Evolutionary conservation across 1,140 invertebrate genomes (phyloP).

Genomic region (Lepidurus arcticus): DNA sequence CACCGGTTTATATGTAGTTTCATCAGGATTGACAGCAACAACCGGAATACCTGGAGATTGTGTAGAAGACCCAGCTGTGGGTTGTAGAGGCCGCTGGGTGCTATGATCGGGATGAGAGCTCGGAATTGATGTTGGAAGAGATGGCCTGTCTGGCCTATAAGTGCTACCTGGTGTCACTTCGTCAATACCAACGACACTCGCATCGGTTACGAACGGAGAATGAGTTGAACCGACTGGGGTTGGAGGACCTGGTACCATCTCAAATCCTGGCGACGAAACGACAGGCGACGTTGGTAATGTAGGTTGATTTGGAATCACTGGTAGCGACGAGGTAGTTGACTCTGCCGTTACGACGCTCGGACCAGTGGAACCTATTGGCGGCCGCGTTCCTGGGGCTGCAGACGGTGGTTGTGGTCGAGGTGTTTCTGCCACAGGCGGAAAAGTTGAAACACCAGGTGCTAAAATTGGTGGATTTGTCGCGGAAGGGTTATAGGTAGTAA

Average conservation of each 20-base stretch:
- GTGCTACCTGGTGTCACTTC: too few relatives aligned
- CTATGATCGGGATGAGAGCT: not conserved
- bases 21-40: constrained; percentile 5
- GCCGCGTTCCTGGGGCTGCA: not conserved
- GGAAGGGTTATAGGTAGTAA: not conserved
- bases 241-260: not conserved
- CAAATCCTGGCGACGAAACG: not conserved
- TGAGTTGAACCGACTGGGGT: not conserved
- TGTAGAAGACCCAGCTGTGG: not conserved
- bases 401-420: not conserved
- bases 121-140: not conserved
- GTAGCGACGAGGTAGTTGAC: not conserved
- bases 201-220: too few relatives aligned
- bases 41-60: constrained; percentile 18
- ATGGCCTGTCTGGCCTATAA: not conserved
- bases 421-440: not conserved
- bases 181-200: too few relatives aligned
- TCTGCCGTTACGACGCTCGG: not conserved
- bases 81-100: not conserved
- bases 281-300: not conserved
- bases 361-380: not conserved
- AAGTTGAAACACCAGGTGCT: constrained; percentile 23
- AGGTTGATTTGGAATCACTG: not conserved
- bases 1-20: constrained; percentile 1
- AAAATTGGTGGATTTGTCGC: not conserved